phyloP scores from a whole-genome alignment of 2,113 vertebrate genomes.

The Tupaia chinensis region DNA sequence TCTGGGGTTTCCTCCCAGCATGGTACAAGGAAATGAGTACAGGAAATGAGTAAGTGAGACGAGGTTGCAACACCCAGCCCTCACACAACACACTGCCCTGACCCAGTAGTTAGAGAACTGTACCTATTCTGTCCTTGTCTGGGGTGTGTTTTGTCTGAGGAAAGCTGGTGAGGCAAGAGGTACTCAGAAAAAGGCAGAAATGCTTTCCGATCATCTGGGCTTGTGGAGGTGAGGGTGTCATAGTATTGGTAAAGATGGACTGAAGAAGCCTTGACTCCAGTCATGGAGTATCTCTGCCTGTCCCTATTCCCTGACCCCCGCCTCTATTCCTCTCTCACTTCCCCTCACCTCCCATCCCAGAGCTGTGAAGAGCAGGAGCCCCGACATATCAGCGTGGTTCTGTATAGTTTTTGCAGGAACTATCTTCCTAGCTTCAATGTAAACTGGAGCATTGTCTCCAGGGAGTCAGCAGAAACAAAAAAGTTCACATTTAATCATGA shows the following conservation, averaged over 20 bases:
- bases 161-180: not conserved
- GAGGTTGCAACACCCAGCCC: not conserved
- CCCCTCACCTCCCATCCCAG: not conserved
- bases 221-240: not conserved
- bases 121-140: no score
- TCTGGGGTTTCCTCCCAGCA: not conserved
- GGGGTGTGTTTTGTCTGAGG: not conserved
- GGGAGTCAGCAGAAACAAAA: not conserved
- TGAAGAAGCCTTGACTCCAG: not conserved
- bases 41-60: conserved; percentile 37
- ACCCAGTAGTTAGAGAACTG: not conserved
- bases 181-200: not conserved
- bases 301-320: no score
- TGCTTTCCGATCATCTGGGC: not conserved
- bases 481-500: not conserved
- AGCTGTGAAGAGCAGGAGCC: not conserved
- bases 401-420: not conserved
- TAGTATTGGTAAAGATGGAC: not conserved
- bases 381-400: fast-evolving
- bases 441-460: not conserved
- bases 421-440: not conserved
- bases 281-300: not conserved
- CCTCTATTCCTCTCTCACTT: not conserved
- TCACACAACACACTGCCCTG: not conserved
- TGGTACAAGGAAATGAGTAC: conserved; percentile 8